Percentiles rank a stretch among this genome's conserved stretches.
Conservation (phyloP, 1,140 invertebrate genomes). For the Zaprionus africanus region DNA sequence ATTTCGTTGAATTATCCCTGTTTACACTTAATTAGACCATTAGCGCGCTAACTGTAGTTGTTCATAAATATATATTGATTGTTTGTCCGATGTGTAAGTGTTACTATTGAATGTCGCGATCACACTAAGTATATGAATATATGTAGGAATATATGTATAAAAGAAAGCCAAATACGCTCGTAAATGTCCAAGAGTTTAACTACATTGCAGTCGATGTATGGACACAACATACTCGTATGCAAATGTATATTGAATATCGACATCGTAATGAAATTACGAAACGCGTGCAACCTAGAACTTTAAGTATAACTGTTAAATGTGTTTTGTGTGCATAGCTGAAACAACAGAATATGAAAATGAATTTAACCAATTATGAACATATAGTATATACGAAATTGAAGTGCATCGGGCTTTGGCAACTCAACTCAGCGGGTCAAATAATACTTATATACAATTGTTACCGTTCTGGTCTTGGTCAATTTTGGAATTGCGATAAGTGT, state of each 20-base stretch:
- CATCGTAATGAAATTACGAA: slow-evolving; percentile 48
- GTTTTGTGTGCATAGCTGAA: slow-evolving; percentile 47
- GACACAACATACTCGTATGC: not conserved
- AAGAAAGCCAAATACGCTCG: slow-evolving; percentile 45
- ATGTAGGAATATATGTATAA: slow-evolving; percentile 17
- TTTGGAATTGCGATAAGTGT: slow-evolving; percentile 59
- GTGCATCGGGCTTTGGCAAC: not conserved
- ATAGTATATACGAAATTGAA: not conserved
- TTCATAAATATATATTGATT: slow-evolving; percentile 24
- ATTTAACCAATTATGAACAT: slow-evolving; percentile 2
- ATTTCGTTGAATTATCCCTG: slow-evolving; percentile 40
- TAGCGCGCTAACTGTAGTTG: slow-evolving; percentile 25
- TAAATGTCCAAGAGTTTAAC: slow-evolving; percentile 64
- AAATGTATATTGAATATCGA: slow-evolving; percentile 29
- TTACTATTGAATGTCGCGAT: slow-evolving; percentile 19
- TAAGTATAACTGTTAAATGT: slow-evolving; percentile 60
- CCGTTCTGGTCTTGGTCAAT: slow-evolving; percentile 63
- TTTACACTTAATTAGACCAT: slow-evolving; percentile 32
- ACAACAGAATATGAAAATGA: slow-evolving; percentile 10
- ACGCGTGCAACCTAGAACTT: slow-evolving; percentile 34
- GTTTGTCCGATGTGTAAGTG: slow-evolving; percentile 35
- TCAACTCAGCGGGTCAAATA: not conserved
- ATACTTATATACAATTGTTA: slow-evolving; percentile 10
- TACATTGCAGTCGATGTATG: slow-evolving; percentile 6
- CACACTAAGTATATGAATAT: not conserved